Base-by-base conservation (phyloP, 2,113 vertebrate species). In the Prunella fulvescens region DNA sequence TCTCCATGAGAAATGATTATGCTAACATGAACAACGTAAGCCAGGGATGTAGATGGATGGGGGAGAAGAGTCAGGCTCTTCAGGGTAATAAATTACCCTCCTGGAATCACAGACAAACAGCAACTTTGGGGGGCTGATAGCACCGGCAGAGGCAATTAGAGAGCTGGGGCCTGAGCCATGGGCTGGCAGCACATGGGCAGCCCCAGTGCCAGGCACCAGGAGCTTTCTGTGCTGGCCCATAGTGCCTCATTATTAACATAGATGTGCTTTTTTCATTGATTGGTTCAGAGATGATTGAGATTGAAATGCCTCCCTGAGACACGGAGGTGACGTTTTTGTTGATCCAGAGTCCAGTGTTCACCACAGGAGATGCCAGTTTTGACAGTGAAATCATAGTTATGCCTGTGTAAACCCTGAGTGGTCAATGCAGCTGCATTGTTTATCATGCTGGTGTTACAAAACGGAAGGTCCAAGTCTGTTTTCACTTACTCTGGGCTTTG, bases 1-100 rank as follows among this genome's bases (percentile, higher is more conserved):
- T 82, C 84, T 96, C 95, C 19, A 19, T 95, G 96, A 97, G 95
- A 96, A 97, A 97, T 81, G 81, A 96, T 97, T 97, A 96, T 95
- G 93, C 91, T 97, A 97, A 97, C 92, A 86, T 94, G 97, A 93
- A 97, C 95, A 94, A 56, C 47, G 28, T 86, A 85, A 81, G 73
- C 28, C 15, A 5, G 67, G 70, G 76, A 60, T 86, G 56, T 16
- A 84, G 90, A 92, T 77, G 95, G 93, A 97, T 95, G 79, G 51
- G 60, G 84, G 51, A 89, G 85, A 72, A 48, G 82, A 92, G 81
- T 79, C 62, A 51, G 79, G 86, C 25, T 97, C 94, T 78, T 70
- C 83, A 39, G 33, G 76, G 72, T 60, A 66, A 95, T 97, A 90
- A 96, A 97, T 98, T 81, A 92, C 44, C 70, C 67, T 81, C 58